Base-by-base conservation (phyloP, 2,888 invertebrate species). In the Imbricaverruca yamaguchii region DNA sequence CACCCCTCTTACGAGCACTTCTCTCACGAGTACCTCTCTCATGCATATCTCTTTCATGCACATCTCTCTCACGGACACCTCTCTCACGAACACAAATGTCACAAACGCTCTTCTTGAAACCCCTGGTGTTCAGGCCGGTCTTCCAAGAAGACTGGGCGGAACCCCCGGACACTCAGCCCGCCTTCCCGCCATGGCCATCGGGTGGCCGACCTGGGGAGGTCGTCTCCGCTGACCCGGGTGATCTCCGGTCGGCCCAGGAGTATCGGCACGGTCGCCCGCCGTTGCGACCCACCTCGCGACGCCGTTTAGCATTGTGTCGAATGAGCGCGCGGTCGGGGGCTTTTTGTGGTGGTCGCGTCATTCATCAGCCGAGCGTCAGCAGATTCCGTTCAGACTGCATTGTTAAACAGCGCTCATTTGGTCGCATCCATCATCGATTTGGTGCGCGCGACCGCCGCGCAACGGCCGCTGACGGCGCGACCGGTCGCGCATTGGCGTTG, bases 281-380 rank as follows among this genome's bases (percentile, higher is more conserved):
- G 39, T 39, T 39, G 39, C 39, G 39, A 39, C 39, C 39, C 39
- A 39, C 39, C 39, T 39, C 39, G 65, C 65, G 23, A 23, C 65
- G 65, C 74, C 74, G 74, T 74, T 74, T 74, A 74, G 74, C 53
- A 53, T 74, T 74, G 74, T 74, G 74, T 1, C 18, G 69, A 18
- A 18, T 9, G 74, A 53, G 53, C 15, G 53, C 53, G 74, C 74
- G 7, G 59, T 18, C 18, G 53, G 4, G 18, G 69, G 53, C 74
- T 74, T 74, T 74, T 74, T 74, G 74, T 74, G 39, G 53, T 53
- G 53, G 13, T 11, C n/a, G 25, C 53, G 15, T 13, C 74, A 74
- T 74, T 9, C 74, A 53, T 74, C 74, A 74, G 7, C 6, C 8
- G 53, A 10, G 8, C 39, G 74, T 53, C 74, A 53, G 18, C 25